Evolutionary conservation across 2,113 vertebrate species (phyloP).

Genomic region (Aplodontia rufa): DNA sequence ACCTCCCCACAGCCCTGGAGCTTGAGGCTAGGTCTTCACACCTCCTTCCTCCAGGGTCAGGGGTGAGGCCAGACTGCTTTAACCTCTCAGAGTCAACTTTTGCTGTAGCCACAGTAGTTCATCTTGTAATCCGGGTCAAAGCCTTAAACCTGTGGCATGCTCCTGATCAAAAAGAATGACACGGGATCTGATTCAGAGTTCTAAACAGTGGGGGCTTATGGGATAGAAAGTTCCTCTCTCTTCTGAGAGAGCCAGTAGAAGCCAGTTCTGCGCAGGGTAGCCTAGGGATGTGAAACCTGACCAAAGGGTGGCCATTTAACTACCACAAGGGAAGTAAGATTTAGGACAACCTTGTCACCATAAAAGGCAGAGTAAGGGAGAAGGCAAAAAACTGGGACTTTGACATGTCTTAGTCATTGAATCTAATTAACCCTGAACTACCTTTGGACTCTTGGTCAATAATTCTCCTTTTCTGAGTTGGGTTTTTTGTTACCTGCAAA

Average conservation of each 20-base stretch:
- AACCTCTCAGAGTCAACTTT: background rate
- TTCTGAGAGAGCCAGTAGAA: background rate
- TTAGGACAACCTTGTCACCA: background rate
- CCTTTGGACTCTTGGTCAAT: background rate
- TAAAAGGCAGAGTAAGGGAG: background rate
- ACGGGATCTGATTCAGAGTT: background rate
- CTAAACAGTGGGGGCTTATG: background rate
- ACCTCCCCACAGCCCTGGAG: background rate
- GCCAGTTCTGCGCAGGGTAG: background rate
- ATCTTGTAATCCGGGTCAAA: background rate
- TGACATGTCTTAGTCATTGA: background rate
- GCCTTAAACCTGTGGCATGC: background rate
- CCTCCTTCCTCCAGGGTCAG: background rate
- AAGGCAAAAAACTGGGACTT: background rate
- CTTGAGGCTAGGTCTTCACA: background rate
- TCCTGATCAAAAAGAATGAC: background rate
- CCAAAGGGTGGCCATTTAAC: background rate
- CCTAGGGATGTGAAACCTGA: background rate
- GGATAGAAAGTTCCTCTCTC: background rate
- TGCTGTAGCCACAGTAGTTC: background rate
- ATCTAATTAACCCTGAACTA: background rate
- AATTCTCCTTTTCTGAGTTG: background rate
- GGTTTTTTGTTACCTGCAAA: conserved; percentile 12
- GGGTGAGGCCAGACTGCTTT: background rate
- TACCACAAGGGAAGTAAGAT: background rate